phyloP scores from a whole-genome alignment of 2,113 vertebrate genomes.

The Notothenia coriiceps region DNA sequence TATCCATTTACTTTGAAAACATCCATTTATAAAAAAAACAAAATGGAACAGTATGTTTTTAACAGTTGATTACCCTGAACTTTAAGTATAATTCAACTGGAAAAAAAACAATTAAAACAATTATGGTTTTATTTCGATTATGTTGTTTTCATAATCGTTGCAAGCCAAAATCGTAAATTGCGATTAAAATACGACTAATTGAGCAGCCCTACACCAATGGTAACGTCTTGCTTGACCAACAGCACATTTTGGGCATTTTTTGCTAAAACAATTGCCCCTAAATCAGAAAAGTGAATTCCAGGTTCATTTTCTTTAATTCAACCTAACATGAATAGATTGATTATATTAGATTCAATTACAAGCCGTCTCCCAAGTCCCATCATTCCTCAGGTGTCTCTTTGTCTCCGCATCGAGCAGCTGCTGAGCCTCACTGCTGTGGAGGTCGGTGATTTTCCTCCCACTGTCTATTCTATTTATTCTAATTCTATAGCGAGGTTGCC shows the following conservation, averaged over 20 bases:
- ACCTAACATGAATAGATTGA: not conserved
- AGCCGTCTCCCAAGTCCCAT: not conserved
- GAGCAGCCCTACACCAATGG: too few relatives aligned
- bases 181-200: too few relatives aligned
- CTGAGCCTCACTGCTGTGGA: slow-evolving; percentile 14
- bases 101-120: too few relatives aligned
- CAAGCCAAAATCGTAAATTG: too few relatives aligned
- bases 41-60: too few relatives aligned
- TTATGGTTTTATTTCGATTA: too few relatives aligned
- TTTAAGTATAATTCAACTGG: too few relatives aligned
- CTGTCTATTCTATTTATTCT: slow-evolving; percentile 37
- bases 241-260: not conserved
- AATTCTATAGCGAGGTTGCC: slow-evolving; percentile 58
- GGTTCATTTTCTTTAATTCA: too few relatives aligned
- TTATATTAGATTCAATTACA: not conserved
- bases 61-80: too few relatives aligned
- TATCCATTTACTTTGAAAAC: too few relatives aligned
- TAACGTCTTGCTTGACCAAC: not conserved
- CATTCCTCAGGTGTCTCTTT: not conserved
- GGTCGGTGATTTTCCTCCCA: slow-evolving; percentile 44
- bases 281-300: not conserved
- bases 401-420: not conserved
- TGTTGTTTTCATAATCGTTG: too few relatives aligned
- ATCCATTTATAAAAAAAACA: too few relatives aligned
- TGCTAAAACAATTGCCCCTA: not conserved